These are phyloP conservation scores for Syrphus vitripennis DNA, from an alignment of 2,888 invertebrate species.

Conservation along the genomic window DNA sequence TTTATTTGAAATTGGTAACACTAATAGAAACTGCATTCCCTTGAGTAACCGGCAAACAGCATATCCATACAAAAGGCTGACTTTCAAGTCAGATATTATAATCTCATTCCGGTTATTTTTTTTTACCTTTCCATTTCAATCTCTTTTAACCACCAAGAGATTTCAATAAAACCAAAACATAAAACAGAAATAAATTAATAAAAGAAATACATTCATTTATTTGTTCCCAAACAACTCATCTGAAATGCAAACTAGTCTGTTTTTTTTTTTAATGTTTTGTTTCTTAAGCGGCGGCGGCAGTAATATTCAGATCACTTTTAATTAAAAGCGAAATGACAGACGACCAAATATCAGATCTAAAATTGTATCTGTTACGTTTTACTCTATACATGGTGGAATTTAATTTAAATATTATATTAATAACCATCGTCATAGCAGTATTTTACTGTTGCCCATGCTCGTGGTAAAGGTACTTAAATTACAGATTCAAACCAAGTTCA, in stretches of 20 bases:
- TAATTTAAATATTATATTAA: not conserved
- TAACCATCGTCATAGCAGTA: not conserved
- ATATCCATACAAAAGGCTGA: not conserved
- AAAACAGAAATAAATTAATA: not conserved
- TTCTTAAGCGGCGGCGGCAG: not conserved
- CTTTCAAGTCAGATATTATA: not conserved
- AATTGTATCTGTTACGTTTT: conserved; percentile 10
- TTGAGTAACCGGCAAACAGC: not conserved
- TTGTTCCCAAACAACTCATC: conserved; percentile 4
- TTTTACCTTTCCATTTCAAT: not conserved
- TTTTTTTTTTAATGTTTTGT: not conserved
- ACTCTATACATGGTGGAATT: not conserved
- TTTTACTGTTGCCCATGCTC: not conserved
- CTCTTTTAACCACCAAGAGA: not conserved
- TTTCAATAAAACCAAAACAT: not conserved
- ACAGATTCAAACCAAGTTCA: conserved; percentile 38
- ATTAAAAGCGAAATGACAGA: not conserved
- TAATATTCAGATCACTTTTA: not conserved
- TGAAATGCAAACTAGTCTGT: conserved; percentile 8
- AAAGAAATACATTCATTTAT: not conserved
- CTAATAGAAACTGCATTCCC: conserved; percentile 1
- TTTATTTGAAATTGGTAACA: not conserved
- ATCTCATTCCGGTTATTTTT: conserved; percentile 10
- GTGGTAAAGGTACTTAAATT: not conserved
- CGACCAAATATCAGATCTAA: not conserved